Evolutionary conservation across 2,113 vertebrate species (phyloP), one percentile per base, ranked within the genome.

Genomic region (Paramisgurnus dabryanus): DNA sequence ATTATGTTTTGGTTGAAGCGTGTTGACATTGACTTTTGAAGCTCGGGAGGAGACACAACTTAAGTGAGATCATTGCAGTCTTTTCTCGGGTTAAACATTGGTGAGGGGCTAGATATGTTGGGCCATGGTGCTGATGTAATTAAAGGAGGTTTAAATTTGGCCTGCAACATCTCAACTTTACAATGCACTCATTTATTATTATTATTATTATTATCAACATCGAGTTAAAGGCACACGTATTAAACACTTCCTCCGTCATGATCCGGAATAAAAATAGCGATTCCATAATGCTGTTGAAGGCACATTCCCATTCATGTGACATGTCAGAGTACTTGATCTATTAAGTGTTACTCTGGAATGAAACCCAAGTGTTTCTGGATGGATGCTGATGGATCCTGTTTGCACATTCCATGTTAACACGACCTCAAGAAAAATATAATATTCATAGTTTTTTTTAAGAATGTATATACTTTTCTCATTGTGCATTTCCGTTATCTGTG

Each of bases 401-500:
- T 50, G 22, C 77, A 70, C 27, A 53, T 67, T 67, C 49, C 41
- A 65, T 70, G 10, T 63, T 13, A 69, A 76, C 63, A 9, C 17
- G 11, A 61, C 43, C 60, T 15, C 1, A 5, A 66, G 5, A 73
- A 3, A 34, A 43, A 53, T 34, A 53, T 17, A 12, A 18, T 58
- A 41, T 78, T 58, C 66, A 9, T 39, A 17, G n/a, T 41, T 12
- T 6, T 49, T 49, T 68, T 68, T 7, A 68, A 6, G 22, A 12
- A n/a, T 4, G 22, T 18, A 27, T 11, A 2, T 68, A 12, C 13
- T 22, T 22, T 22, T n/a, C 7, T 67, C 7, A 67, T 45, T 45
- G 7, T 40, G 40, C 69, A 18, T 71, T 57, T 71, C 43, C 39
- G n/a, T 50, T 49, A 43, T 70, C 15, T 68, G 76, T 68, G 55